These are phyloP conservation scores for Parnassius apollo DNA, from an alignment of 2,888 invertebrate species.

Conservation along the genomic window DNA sequence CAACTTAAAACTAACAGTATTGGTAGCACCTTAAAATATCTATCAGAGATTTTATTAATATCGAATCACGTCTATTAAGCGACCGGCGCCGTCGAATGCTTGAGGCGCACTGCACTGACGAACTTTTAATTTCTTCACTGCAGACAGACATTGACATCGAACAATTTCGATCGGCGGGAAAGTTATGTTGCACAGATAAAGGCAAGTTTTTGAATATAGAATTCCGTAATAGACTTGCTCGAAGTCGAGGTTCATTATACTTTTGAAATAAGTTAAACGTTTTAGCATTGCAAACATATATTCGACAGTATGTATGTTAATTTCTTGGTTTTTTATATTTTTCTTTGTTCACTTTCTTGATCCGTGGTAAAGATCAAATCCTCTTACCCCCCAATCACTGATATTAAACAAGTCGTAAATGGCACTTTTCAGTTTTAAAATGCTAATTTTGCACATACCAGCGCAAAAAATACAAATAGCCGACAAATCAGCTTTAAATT, in stretches of 20 bases:
- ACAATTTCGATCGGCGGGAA: slow-evolving; percentile 73
- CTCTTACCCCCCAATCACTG: too few relatives aligned
- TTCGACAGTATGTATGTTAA: too few relatives aligned
- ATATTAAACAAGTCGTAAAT: too few relatives aligned
- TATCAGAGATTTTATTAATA: slow-evolving; percentile 35
- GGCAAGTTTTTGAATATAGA: slow-evolving; percentile 54
- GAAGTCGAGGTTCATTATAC: slow-evolving; percentile 29
- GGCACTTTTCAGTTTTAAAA: too few relatives aligned
- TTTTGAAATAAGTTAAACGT: slow-evolving; percentile 14
- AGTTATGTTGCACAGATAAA: slow-evolving; percentile 74
- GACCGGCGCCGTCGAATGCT: slow-evolving; percentile 64
- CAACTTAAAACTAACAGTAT: too few relatives aligned
- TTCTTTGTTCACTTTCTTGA: too few relatives aligned
- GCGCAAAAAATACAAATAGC: too few relatives aligned
- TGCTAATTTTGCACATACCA: too few relatives aligned
- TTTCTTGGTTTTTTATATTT: too few relatives aligned
- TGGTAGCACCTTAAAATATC: slow-evolving; percentile 28
- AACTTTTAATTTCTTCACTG: slow-evolving; percentile 76
- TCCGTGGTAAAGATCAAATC: too few relatives aligned
- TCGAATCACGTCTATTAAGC: slow-evolving; percentile 27
- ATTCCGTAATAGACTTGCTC: slow-evolving; percentile 54
- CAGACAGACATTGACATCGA: slow-evolving; percentile 71
- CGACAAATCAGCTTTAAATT: too few relatives aligned
- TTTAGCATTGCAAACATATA: not conserved
- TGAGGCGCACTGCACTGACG: slow-evolving; percentile 66